These are phyloP conservation scores for Elephantulus edwardii DNA, from an alignment of 2,113 vertebrate species.

Conservation along the genomic window DNA sequence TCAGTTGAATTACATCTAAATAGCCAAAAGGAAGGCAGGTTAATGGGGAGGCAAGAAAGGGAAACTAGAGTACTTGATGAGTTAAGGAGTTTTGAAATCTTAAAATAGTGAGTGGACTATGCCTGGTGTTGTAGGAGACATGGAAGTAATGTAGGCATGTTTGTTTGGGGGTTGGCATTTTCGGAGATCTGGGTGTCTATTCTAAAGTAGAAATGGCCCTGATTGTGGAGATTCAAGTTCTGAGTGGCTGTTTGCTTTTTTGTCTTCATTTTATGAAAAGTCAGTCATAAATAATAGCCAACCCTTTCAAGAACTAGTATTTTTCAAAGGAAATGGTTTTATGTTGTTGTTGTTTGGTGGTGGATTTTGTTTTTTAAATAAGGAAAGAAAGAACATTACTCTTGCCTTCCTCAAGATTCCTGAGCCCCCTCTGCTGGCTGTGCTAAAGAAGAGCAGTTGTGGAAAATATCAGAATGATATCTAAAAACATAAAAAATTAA, in stretches of 20 bases:
- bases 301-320: not conserved
- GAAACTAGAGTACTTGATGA: not conserved
- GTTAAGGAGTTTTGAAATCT: not conserved
- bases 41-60: not conserved
- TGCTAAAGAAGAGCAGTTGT: conserved; percentile 56
- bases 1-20: not conserved
- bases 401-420: conserved; percentile 58
- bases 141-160: not conserved
- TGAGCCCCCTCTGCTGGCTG: conserved; percentile 75
- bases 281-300: not conserved
- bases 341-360: too few species aligned
- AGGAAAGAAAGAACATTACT: too few species aligned
- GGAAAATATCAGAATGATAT: conserved; percentile 19
- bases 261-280: conserved; percentile 39
- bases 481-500: not conserved
- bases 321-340: conserved; percentile 23
- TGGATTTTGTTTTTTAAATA: not conserved
- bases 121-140: not conserved
- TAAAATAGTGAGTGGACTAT: not conserved
- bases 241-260: not conserved
- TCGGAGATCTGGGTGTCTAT: not conserved
- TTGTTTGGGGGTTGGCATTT: not conserved
- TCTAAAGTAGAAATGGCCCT: conserved; percentile 7
- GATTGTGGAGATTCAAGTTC: not conserved
- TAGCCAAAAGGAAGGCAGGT: not conserved